Percentiles rank a stretch among this genome's conserved stretches.
Conservation (phyloP, 2,113 vertebrate species). For the Pardalotus punctatus region DNA sequence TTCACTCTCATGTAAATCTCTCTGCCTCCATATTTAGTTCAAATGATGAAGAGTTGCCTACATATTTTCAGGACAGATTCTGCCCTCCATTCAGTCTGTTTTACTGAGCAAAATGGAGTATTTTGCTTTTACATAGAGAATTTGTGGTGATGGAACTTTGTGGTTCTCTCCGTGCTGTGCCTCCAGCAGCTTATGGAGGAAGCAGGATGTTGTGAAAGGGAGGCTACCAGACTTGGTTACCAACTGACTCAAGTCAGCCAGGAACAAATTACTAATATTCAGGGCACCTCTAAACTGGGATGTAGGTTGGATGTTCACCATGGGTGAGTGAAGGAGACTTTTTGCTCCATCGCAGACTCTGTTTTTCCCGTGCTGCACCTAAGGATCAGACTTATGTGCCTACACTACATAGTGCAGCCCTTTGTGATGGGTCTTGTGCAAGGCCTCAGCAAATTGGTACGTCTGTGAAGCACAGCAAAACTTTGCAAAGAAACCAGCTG, state of each 20-base stretch:
- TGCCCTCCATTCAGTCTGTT: not conserved
- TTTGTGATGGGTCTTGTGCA: fast-evolving
- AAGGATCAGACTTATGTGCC: not conserved
- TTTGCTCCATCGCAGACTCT: not conserved
- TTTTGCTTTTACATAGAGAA: not conserved
- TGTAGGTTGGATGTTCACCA: not conserved
- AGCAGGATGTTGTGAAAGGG: not conserved
- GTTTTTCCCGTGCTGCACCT: not conserved
- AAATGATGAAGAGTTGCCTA: not conserved
- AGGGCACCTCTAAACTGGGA: not conserved
- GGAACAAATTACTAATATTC: not conserved
- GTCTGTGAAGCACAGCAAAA: fast-evolving
- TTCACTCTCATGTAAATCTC: not conserved
- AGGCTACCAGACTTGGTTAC: not conserved
- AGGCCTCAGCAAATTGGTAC: not conserved
- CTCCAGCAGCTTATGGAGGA: not conserved
- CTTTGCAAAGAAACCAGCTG: not conserved
- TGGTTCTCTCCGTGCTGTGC: not conserved
- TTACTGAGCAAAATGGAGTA: not conserved
- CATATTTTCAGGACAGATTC: not conserved
- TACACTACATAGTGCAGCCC: fast-evolving
- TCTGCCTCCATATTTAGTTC: not conserved
- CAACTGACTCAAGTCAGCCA: not conserved
- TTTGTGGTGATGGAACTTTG: not conserved
- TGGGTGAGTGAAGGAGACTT: not conserved